Conservation (phyloP, 2,888 invertebrate genomes). For the Chalcosyrphus nemorum region DNA sequence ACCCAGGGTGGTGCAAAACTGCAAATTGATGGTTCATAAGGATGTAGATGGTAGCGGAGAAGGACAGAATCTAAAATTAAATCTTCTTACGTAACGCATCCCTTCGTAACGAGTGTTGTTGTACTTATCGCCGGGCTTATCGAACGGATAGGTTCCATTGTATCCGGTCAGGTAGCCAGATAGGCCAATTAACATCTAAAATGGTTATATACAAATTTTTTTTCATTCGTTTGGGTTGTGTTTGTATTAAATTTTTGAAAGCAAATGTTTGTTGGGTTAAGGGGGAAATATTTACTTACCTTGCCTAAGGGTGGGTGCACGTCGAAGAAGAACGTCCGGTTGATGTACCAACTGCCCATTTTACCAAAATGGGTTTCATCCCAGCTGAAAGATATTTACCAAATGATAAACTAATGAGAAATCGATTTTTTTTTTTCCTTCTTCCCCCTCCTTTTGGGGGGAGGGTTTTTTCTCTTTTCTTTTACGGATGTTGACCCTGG, state of each 20-base stretch:
- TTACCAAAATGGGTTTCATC: constrained; percentile 99
- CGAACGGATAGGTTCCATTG: constrained; percentile 96
- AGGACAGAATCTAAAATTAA: constrained; percentile 64
- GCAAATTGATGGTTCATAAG: constrained; percentile 79
- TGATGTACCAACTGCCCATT: constrained; percentile 99
- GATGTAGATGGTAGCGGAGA: constrained; percentile 43
- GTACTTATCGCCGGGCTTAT: constrained; percentile 97
- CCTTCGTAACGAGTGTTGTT: constrained; percentile 93
- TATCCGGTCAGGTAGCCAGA: constrained; percentile 96
- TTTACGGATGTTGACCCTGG: constrained; percentile 4
- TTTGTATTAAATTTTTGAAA: constrained; percentile 56
- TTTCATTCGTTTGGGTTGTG: constrained; percentile 15
- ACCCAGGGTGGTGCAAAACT: constrained; percentile 96
- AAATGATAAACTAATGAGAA: constrained; percentile 67
- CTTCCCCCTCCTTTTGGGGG: too few species aligned
- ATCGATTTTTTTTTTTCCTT: constrained; percentile 70
- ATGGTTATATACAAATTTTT: constrained; percentile 75
- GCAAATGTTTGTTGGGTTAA: constrained; percentile 45
- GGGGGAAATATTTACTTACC: constrained; percentile 83
- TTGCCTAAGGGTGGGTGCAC: constrained; percentile 99
- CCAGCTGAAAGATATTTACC: constrained; percentile 85
- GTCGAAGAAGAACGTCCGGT: constrained; percentile 98
- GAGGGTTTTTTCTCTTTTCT: too few species aligned
- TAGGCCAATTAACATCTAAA: constrained; percentile 95
- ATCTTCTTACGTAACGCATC: constrained; percentile 94